Evolutionary conservation across 2,888 invertebrate species (phyloP).

Genomic region (Cryptocephalus moraei): DNA sequence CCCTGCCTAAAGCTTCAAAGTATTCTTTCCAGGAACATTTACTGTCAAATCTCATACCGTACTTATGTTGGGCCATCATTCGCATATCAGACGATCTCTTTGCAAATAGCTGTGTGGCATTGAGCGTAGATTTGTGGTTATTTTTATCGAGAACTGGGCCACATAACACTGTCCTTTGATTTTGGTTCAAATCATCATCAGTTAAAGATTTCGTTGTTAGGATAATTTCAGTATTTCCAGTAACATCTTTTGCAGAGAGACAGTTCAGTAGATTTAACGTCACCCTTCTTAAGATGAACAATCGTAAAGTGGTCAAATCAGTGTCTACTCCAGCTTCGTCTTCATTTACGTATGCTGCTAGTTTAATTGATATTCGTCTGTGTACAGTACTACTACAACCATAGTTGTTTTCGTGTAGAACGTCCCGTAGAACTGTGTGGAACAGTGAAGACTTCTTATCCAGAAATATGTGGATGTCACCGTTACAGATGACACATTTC

Average conservation of each 20-base stretch:
- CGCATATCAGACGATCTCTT: constrained; percentile 52
- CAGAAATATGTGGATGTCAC: constrained; percentile 45
- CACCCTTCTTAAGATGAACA: constrained; percentile 32
- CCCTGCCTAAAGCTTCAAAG: constrained; percentile 51
- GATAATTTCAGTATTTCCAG: constrained; percentile 24
- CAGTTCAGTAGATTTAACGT: constrained; percentile 31
- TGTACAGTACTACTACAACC: constrained; percentile 20
- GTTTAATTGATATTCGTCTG: constrained; percentile 16
- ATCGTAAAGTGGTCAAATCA: constrained; percentile 32
- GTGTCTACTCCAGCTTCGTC: constrained; percentile 23
- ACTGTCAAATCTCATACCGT: constrained; percentile 45
- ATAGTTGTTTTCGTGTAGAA: constrained; percentile 24
- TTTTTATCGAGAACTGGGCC: constrained; percentile 51
- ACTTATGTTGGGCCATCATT: constrained; percentile 58
- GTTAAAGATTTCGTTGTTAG: constrained; percentile 36
- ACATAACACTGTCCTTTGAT: constrained; percentile 36
- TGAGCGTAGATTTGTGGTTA: constrained; percentile 40
- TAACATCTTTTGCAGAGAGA: constrained; percentile 11
- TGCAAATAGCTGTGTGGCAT: constrained; percentile 44
- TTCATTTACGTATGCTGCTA: constrained; percentile 15
- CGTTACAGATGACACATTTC: constrained; percentile 36
- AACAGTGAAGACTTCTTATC: constrained; percentile 33
- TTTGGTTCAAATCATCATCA: neutral
- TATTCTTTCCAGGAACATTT: constrained; percentile 44
- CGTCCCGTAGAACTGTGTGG: constrained; percentile 24